Evolutionary conservation across 2,888 invertebrate genomes (phyloP), one percentile per base, ranked within the genome.

Genomic region (Cosmorhoe ocellata): DNA sequence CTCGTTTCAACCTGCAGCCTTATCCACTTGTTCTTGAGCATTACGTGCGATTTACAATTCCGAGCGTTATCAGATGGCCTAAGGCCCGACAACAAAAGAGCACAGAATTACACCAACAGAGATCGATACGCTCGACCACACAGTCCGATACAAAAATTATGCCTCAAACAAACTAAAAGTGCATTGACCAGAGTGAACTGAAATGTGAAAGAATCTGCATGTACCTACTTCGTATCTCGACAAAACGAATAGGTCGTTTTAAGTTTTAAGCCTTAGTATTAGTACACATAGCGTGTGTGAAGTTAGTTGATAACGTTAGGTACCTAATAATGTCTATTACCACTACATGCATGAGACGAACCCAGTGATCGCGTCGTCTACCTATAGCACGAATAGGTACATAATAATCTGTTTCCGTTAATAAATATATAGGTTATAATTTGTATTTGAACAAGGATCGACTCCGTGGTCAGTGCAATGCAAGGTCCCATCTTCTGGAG

Each of bases 41-140:
- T 84, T 81, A 87, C 83, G 81, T 84, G 84, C 85, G 79, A 85
- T 85, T 81, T 82, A 81, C 76, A 74, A 79, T 80, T 86, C 69
- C 60, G 63, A 69, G 44, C 73, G 76, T 85, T 87, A 88, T 88
- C 88, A 77, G 86, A 87, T 87, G 78, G 76, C 82, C 81, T 79
- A 65, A 59, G 63, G 71, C 69, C 69, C 67, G 68, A 69, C 69
- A 78, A 81, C 84, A 81, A 84, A 81, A 72, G 79, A 74, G 64
- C 74, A 72, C 68, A 74, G 76, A 79, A 75, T 76, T 76, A 77
- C 67, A 63, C 74, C 62, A 63, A 70, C 67, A 58, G 62, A 76
- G 79, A 82, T 86, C 84, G 82, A 86, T 84, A 79, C 50, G 61
- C 65, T 63, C 61, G 59, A 59, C 71, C 70, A 61, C 63, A 64